Conservation (phyloP, 2,888 invertebrate genomes). For the Catocala fraxini region DNA sequence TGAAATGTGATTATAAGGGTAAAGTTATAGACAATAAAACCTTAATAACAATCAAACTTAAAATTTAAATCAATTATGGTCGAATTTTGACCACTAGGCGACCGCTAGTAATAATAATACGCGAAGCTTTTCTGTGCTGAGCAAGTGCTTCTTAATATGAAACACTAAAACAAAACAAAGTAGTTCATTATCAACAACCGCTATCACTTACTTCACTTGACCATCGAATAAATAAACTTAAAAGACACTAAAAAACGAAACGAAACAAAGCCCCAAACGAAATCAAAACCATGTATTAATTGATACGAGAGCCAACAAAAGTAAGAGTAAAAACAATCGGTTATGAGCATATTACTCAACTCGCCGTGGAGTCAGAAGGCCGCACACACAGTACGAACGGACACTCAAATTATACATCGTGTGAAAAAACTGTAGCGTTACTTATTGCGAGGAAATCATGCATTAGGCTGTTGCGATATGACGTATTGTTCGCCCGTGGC, state of each 20-base stretch:
- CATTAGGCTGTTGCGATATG: slow-evolving; percentile 59
- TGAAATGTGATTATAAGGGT: no score
- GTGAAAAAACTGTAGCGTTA: slow-evolving; percentile 65
- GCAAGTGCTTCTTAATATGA: no score
- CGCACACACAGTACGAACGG: slow-evolving; percentile 50
- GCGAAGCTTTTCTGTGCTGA: no score
- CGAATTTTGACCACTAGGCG: no score
- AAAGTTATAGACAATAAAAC: no score
- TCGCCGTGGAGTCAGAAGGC: slow-evolving; percentile 32
- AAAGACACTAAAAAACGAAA: not conserved
- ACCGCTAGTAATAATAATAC: no score
- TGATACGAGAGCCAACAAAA: slow-evolving; percentile 39
- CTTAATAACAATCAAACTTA: no score
- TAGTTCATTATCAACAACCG: no score
- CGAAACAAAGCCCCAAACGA: slow-evolving; percentile 5
- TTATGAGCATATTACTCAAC: slow-evolving; percentile 40
- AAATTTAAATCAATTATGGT: no score
- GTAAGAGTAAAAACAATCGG: slow-evolving; percentile 53
- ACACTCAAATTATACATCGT: slow-evolving; percentile 69
- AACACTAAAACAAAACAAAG: no score
- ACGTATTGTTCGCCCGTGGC: slow-evolving; percentile 14
- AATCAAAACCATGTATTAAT: slow-evolving; percentile 20
- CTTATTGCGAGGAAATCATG: slow-evolving; percentile 56
- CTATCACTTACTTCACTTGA: no score
- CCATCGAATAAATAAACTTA: no score